phyloP scores from a whole-genome alignment of 2,888 invertebrate genomes.

The Dolichomitus sp. region DNA sequence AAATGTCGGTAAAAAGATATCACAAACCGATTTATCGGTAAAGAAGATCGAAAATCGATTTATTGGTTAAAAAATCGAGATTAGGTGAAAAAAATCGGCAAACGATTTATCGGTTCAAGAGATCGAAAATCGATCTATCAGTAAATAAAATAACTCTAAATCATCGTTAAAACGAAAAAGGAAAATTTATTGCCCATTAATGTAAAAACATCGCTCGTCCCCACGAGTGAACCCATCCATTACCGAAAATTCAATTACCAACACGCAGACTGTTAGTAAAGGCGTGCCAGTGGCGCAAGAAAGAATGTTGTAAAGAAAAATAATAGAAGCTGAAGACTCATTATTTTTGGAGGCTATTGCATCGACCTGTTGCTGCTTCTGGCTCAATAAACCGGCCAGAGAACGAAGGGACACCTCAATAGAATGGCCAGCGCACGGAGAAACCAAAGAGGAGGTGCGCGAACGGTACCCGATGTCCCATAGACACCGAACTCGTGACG shows the following conservation, averaged over 20 bases:
- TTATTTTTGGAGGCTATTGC: neutral
- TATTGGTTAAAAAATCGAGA: too few relatives aligned
- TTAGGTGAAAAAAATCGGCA: too few relatives aligned
- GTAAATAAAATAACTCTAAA: too few relatives aligned
- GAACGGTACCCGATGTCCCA: conserved; percentile 68
- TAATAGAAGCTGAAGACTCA: neutral
- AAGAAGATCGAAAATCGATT: too few relatives aligned
- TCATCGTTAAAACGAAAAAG: too few relatives aligned
- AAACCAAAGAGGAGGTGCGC: conserved; percentile 13
- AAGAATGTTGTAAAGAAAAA: neutral
- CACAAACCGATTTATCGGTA: too few relatives aligned
- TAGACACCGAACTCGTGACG: conserved; percentile 68
- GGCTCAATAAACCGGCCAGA: neutral
- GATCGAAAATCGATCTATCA: too few relatives aligned
- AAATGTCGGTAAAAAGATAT: too few relatives aligned
- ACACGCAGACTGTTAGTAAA: neutral
- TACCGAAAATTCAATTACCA: neutral
- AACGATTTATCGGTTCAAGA: too few relatives aligned
- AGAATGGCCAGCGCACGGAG: conserved; percentile 10
- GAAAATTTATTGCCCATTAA: too few relatives aligned
- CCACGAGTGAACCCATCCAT: neutral
- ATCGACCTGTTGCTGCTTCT: neutral
- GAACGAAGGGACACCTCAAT: conserved; percentile 25
- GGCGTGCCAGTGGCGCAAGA: neutral
- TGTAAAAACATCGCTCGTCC: neutral